Percentiles rank a stretch among this genome's conserved stretches.
These are phyloP conservation scores for Sparus aurata DNA, from an alignment of 2,797 vertebrate genomes.

Conservation along the genomic window DNA sequence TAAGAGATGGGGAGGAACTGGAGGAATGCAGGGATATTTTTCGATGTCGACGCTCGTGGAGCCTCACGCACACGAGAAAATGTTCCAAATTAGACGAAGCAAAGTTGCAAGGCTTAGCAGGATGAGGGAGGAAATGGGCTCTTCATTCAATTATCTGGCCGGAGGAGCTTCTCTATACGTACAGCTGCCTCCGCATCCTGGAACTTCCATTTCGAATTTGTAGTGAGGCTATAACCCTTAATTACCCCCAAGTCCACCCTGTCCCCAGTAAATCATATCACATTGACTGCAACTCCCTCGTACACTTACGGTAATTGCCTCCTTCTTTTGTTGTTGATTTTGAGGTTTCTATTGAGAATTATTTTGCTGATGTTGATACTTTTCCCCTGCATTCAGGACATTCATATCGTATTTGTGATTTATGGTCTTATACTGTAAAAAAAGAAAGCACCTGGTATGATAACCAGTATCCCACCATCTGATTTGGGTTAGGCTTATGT, in stretches of 20 bases:
- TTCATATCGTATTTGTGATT: background rate
- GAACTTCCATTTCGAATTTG: slow-evolving; percentile 23
- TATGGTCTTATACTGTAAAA: background rate
- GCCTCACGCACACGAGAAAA: background rate
- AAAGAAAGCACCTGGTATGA: background rate
- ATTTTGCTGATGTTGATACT: background rate
- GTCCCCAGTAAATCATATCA: slow-evolving; percentile 8
- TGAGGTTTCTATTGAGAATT: background rate
- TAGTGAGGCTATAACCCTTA: slow-evolving; percentile 1
- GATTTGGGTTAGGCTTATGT: background rate
- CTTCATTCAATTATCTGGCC: slow-evolving; percentile 48
- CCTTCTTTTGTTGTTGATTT: background rate
- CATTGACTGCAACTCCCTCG: background rate
- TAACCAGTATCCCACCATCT: no score
- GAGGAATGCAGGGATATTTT: background rate
- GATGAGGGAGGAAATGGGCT: slow-evolving; percentile 36
- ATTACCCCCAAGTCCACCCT: background rate
- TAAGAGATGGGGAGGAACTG: background rate
- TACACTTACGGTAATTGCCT: slow-evolving; percentile 2
- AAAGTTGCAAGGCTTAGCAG: slow-evolving; percentile 40
- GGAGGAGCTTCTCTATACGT: slow-evolving; percentile 13
- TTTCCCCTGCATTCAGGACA: no score
- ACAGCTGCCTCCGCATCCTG: slow-evolving; percentile 31
- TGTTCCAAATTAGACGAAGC: slow-evolving; percentile 12
- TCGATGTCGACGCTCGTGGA: background rate